Conservation (phyloP, 1,140 invertebrate species). For the Scaptomyza hsui region DNA sequence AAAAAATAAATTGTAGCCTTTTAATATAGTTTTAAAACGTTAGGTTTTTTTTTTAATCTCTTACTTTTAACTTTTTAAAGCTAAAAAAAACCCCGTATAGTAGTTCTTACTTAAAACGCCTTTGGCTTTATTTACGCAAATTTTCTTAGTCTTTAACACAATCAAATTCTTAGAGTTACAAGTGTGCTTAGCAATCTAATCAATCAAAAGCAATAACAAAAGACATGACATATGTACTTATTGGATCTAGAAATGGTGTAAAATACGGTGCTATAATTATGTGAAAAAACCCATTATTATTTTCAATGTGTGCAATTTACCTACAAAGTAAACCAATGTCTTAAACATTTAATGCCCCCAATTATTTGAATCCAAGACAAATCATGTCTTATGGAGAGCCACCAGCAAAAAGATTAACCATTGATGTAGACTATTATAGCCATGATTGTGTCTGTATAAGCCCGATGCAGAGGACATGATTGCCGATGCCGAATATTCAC, state of each 20-base stretch:
- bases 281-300: slow-evolving; percentile 2
- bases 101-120: slow-evolving; percentile 53
- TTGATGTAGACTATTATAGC: slow-evolving; percentile 60
- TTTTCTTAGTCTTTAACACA: slow-evolving; percentile 55
- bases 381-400: slow-evolving; percentile 70
- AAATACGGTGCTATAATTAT: slow-evolving; percentile 48
- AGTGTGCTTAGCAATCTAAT: slow-evolving; percentile 57
- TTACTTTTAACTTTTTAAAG: too few species aligned
- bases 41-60: too few species aligned
- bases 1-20: too few species aligned
- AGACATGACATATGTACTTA: slow-evolving; percentile 20
- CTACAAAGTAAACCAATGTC: slow-evolving; percentile 60
- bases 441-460: slow-evolving; percentile 40
- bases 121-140: slow-evolving; percentile 72
- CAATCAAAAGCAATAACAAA: slow-evolving; percentile 31
- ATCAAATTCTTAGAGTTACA: slow-evolving; percentile 53
- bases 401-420: slow-evolving; percentile 71
- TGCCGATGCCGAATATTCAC: slow-evolving; percentile 82
- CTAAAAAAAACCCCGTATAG: not conserved
- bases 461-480: slow-evolving; percentile 66
- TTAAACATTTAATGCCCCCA: slow-evolving; percentile 44
- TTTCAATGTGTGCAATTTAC: slow-evolving; percentile 29
- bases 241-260: slow-evolving; percentile 42
- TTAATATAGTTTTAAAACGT: too few species aligned
- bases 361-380: not conserved